Conservation (phyloP, 2,113 vertebrate genomes). For the Xenopus borealis region DNA sequence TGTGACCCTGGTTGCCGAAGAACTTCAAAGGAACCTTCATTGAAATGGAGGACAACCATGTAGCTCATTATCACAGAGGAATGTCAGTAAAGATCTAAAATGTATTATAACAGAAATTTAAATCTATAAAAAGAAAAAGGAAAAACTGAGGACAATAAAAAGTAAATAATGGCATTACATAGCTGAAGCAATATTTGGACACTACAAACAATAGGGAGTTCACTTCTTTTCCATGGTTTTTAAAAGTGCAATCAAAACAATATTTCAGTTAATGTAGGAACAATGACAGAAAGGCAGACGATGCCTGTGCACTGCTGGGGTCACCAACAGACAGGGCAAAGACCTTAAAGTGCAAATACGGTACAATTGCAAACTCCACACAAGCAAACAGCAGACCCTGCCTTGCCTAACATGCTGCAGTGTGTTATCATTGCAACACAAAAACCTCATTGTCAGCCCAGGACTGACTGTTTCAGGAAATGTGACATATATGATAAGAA, state of each 20-base stretch:
- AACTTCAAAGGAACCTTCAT: background rate
- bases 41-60: no score
- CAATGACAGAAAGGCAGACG: background rate
- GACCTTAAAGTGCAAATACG: background rate
- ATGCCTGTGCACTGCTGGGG: constrained; percentile 2
- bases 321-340: background rate
- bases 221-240: background rate
- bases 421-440: constrained; percentile 6
- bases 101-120: no score
- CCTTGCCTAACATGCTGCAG: constrained; percentile 6
- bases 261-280: background rate
- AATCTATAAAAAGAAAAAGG: background rate
- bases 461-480: constrained; percentile 10
- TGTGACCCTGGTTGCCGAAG: no score
- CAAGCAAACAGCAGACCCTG: constrained; percentile 23
- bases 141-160: background rate
- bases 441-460: constrained; percentile 19
- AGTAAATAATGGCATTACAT: background rate
- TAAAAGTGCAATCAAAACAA: background rate
- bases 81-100: no score
- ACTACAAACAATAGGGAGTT: background rate
- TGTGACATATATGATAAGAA: constrained; percentile 22
- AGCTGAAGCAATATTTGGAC: background rate
- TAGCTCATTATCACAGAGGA: no score
- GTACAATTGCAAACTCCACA: constrained; percentile 3